Percentiles rank a stretch among this genome's conserved stretches.
Conservation (phyloP, 2,888 invertebrate genomes). For the Diplazon laetatorius region DNA sequence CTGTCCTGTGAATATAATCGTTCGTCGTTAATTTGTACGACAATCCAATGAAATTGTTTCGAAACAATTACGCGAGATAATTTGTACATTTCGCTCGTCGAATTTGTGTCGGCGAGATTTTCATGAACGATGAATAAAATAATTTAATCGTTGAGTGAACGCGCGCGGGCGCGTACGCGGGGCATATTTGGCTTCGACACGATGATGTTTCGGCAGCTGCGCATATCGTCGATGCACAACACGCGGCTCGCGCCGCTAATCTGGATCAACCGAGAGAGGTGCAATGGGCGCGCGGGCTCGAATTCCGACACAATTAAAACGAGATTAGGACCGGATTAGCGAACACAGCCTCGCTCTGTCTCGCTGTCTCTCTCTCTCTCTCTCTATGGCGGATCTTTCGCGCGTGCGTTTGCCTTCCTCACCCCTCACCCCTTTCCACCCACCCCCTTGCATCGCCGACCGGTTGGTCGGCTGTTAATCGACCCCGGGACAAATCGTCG, state of each 20-base stretch:
- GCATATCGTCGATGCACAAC: constrained; percentile 46
- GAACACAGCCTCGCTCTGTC: constrained; percentile 40
- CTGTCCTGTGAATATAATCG: too few relatives aligned
- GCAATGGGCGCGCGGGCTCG: constrained; percentile 67
- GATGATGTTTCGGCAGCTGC: constrained; percentile 51
- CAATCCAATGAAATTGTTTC: too few relatives aligned
- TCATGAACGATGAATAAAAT: constrained; percentile 8
- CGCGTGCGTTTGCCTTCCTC: too few relatives aligned
- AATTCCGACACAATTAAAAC: constrained; percentile 74
- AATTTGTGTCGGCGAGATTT: too few relatives aligned
- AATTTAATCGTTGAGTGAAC: constrained; percentile 7
- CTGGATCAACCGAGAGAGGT: constrained; percentile 74
- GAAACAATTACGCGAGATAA: background rate
- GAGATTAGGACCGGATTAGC: constrained; percentile 75
- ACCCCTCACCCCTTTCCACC: constrained; percentile 1
- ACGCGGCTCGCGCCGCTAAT: constrained; percentile 68
- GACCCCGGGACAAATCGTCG: constrained; percentile 22
- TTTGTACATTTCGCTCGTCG: too few relatives aligned
- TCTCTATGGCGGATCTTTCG: background rate
- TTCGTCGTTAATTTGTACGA: too few relatives aligned
- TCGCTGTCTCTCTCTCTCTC: constrained; percentile 24
- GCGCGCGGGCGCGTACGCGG: too few relatives aligned
- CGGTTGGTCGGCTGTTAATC: constrained; percentile 27
- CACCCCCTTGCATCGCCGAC: too few relatives aligned
- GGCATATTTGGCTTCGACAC: too few relatives aligned